Conservation (phyloP, 1,140 invertebrate genomes). For the Ips nitidus region DNA sequence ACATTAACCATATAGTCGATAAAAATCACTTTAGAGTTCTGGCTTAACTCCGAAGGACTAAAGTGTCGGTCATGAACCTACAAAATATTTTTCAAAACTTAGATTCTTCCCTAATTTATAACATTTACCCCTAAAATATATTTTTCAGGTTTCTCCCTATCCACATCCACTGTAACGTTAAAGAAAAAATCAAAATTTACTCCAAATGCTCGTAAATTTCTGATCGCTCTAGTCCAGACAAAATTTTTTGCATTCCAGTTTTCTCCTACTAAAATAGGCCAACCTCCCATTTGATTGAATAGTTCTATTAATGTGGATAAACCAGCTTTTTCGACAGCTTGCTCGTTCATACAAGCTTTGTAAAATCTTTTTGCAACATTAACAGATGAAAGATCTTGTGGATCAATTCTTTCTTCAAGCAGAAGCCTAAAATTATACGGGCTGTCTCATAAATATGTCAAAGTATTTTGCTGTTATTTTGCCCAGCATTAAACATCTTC, state of each 20-base stretch:
- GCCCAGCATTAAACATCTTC: too few relatives aligned
- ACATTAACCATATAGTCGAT: slow-evolving; percentile 83
- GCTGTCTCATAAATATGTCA: too few relatives aligned
- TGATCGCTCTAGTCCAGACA: slow-evolving; percentile 47
- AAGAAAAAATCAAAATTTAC: slow-evolving; percentile 47
- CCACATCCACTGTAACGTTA: slow-evolving; percentile 39
- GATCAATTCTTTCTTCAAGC: slow-evolving; percentile 38
- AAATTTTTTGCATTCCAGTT: slow-evolving; percentile 57
- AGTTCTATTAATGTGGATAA: background rate
- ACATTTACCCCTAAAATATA: slow-evolving; percentile 46
- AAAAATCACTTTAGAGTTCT: slow-evolving; percentile 54
- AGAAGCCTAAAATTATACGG: slow-evolving; percentile 33
- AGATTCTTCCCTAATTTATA: background rate
- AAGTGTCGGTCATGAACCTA: background rate
- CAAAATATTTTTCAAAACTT: background rate
- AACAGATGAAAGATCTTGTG: slow-evolving; percentile 34
- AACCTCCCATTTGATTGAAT: slow-evolving; percentile 60
- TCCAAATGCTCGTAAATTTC: slow-evolving; percentile 44
- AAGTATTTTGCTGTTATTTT: too few relatives aligned
- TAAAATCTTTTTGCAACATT: slow-evolving; percentile 44
- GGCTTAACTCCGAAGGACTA: slow-evolving; percentile 7
- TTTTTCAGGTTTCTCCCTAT: slow-evolving; percentile 39
- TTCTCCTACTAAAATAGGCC: slow-evolving; percentile 59
- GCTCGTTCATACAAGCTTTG: slow-evolving; percentile 13
- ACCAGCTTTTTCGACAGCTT: background rate